Percentiles rank a stretch among this genome's conserved stretches.
These are phyloP conservation scores for Epinephelus awoara DNA, from an alignment of 2,797 vertebrate genomes.

Conservation along the genomic window DNA sequence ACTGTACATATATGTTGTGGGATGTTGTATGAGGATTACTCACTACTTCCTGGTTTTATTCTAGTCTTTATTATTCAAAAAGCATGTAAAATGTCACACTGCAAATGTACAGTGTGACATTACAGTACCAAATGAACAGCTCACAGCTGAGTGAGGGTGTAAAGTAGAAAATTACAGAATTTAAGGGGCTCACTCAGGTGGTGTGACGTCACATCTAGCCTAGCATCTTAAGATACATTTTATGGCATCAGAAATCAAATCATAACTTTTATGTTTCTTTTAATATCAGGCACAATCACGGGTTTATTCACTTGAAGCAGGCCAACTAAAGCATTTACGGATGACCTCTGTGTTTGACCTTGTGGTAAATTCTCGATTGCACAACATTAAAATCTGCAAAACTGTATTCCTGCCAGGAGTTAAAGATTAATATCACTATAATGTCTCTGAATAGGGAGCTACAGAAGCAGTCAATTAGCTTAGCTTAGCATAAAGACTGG, in stretches of 20 bases:
- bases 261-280: background rate
- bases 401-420: background rate
- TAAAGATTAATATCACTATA: background rate
- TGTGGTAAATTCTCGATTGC: background rate
- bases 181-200: background rate
- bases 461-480: background rate
- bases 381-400: background rate
- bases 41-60: background rate
- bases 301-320: background rate
- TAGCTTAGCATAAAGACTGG: background rate
- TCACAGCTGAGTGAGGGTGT: background rate
- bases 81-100: background rate
- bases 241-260: background rate
- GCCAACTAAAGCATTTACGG: background rate
- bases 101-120: background rate
- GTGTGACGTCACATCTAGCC: background rate
- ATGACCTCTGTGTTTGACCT: background rate
- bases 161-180: background rate
- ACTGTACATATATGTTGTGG: constrained; percentile 23
- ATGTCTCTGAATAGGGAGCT: background rate
- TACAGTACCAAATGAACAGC: background rate
- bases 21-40: background rate
- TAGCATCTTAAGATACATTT: background rate
- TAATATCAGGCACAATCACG: background rate
- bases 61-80: constrained; percentile 1